Evolutionary conservation across 2,888 invertebrate species (phyloP).

Genomic region (Nomada goodeniana): DNA sequence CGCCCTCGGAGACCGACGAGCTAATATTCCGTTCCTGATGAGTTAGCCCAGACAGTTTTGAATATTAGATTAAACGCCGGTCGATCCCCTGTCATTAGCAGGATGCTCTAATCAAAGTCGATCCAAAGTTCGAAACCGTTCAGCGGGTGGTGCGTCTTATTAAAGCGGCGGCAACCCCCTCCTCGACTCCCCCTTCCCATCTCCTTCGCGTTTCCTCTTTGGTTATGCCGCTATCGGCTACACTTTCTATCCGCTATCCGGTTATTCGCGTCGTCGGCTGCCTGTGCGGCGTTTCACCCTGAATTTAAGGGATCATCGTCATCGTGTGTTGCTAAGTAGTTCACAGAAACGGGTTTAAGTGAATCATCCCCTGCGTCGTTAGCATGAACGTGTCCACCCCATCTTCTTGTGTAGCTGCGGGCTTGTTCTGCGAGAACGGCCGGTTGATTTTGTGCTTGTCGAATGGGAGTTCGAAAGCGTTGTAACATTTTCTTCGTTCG

Average conservation of each 20-base stretch:
- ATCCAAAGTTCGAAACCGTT: constrained; percentile 74
- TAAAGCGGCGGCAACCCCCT: constrained; percentile 64
- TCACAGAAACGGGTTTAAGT: constrained; percentile 54
- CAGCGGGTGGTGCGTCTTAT: constrained; percentile 71
- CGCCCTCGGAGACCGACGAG: constrained; percentile 41
- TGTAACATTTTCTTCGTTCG: no score
- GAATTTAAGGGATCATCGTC: constrained; percentile 70
- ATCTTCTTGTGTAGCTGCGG: not conserved
- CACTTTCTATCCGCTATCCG: constrained; percentile 51
- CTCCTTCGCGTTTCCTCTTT: constrained; percentile 7
- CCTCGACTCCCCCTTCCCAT: not conserved
- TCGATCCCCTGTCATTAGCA: constrained; percentile 81
- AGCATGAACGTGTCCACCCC: not conserved
- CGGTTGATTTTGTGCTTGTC: not conserved
- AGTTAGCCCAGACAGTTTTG: constrained; percentile 78
- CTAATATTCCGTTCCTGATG: constrained; percentile 67
- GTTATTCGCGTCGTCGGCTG: constrained; percentile 62
- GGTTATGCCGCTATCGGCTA: constrained; percentile 38
- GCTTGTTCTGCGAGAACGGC: not conserved
- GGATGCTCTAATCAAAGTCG: constrained; percentile 82
- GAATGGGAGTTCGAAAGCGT: no score
- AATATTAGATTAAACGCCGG: constrained; percentile 82
- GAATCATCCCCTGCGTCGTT: constrained; percentile 48
- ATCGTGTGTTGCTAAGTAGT: constrained; percentile 61
- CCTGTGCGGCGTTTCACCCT: constrained; percentile 54